Percentiles rank a stretch among this genome's conserved stretches.
Evolutionary conservation across 1,140 invertebrate genomes (phyloP).

Genomic region (Oscheius sp.): DNA sequence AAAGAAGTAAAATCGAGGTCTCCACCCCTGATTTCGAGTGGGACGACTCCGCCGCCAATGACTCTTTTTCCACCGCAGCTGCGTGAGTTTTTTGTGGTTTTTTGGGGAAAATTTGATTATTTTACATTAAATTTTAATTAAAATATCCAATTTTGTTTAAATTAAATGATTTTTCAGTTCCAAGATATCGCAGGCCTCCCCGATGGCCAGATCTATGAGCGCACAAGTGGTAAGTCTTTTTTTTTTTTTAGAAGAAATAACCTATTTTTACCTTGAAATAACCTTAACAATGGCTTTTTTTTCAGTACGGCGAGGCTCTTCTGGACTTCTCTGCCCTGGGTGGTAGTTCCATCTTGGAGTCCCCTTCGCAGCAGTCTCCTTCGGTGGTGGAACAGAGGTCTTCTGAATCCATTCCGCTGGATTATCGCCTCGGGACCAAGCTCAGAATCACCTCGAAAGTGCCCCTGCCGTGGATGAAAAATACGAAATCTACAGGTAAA

Average conservation of each 20-base stretch:
- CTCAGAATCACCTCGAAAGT: conserved; percentile 20
- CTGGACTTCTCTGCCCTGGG: not conserved
- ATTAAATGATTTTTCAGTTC: no score
- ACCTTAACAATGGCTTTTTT: no score
- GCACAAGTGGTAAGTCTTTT: not conserved
- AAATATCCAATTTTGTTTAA: not conserved
- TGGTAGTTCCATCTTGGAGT: not conserved
- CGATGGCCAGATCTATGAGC: not conserved
- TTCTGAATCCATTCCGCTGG: conserved; percentile 1
- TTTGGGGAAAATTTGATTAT: no score
- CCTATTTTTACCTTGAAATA: no score
- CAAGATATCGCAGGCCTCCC: not conserved
- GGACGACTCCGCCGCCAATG: conserved; percentile 11
- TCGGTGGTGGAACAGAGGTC: not conserved
- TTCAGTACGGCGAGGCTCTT: not conserved
- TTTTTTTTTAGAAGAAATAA: not conserved
- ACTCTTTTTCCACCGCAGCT: not conserved
- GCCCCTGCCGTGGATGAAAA: conserved; percentile 27
- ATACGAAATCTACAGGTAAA: not conserved
- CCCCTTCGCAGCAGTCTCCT: not conserved
- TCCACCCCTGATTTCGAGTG: not conserved
- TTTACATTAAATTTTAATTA: not conserved
- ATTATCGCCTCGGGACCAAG: conserved; percentile 15
- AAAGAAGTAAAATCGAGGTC: not conserved
- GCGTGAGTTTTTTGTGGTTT: not conserved